These are phyloP conservation scores for Scytalopus superciliaris DNA, from an alignment of 2,113 vertebrate genomes.

Conservation along the genomic window DNA sequence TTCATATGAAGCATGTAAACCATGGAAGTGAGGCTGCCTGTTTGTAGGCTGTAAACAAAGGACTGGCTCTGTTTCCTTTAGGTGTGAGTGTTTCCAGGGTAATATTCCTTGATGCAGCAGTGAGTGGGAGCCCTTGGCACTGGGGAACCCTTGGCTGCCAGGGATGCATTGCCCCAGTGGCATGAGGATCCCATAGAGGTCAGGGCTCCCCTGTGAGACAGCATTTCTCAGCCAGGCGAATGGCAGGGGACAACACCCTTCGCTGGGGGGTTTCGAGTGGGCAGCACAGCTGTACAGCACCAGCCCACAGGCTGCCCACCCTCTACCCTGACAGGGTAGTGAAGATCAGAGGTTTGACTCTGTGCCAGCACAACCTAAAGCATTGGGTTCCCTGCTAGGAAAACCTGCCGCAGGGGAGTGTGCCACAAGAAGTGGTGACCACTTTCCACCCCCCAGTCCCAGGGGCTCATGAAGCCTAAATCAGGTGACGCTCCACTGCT, in stretches of 20 bases:
- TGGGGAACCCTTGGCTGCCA: background rate
- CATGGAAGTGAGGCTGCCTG: background rate
- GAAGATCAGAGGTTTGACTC: background rate
- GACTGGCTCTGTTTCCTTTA: background rate
- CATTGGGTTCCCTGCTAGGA: background rate
- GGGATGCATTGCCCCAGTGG: fast-evolving
- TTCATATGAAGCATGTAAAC: background rate
- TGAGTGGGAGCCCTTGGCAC: background rate
- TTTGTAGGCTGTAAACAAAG: background rate
- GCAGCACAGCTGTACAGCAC: background rate
- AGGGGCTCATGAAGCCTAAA: background rate
- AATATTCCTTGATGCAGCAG: background rate
- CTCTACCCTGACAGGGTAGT: background rate
- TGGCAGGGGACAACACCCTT: background rate
- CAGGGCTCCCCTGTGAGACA: background rate
- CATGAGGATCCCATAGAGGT: fast-evolving
- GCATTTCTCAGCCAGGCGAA: background rate
- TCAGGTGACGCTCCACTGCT: fast-evolving
- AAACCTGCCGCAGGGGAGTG: background rate
- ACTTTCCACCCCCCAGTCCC: background rate
- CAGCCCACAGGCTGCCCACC: background rate
- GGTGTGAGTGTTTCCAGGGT: background rate
- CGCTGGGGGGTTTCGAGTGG: background rate
- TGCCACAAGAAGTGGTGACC: background rate
- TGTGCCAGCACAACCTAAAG: background rate